Conservation (phyloP, 2,797 vertebrate species). For the Pseudomugil tenellus region DNA sequence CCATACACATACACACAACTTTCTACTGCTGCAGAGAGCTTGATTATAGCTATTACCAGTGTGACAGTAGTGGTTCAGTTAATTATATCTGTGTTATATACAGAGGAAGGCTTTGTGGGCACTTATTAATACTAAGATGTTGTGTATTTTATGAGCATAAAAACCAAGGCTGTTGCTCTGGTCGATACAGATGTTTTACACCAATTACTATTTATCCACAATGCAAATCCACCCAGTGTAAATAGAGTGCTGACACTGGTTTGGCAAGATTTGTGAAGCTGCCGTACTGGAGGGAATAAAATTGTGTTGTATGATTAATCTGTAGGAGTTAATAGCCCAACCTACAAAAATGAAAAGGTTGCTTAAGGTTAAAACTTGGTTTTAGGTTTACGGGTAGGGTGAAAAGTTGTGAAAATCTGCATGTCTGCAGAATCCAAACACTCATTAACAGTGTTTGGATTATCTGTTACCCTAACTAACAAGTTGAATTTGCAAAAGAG, state of each 20-base stretch:
- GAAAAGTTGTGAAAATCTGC: not conserved
- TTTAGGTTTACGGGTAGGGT: not conserved
- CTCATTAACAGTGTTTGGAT: no score
- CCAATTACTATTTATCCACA: slow-evolving; percentile 62
- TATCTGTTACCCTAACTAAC: no score
- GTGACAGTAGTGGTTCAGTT: slow-evolving; percentile 69
- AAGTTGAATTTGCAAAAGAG: no score
- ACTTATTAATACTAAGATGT: slow-evolving; percentile 69
- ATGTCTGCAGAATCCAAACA: not conserved
- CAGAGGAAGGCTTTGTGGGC: slow-evolving; percentile 52
- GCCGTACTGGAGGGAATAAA: not conserved
- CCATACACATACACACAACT: slow-evolving; percentile 25
- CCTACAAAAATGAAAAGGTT: not conserved
- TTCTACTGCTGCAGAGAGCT: slow-evolving; percentile 61
- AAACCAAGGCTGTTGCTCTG: slow-evolving; percentile 59
- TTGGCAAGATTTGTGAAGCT: slow-evolving; percentile 13
- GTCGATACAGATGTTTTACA: slow-evolving; percentile 62
- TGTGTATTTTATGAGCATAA: slow-evolving; percentile 67
- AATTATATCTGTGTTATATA: slow-evolving; percentile 77
- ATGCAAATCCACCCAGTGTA: slow-evolving; percentile 46
- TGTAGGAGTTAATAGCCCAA: not conserved
- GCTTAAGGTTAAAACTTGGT: not conserved
- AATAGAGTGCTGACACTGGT: slow-evolving; percentile 3
- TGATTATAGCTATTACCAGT: slow-evolving; percentile 76
- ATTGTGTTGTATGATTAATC: not conserved